phyloP scores from a whole-genome alignment of 2,888 invertebrate genomes.

The Polyommatus icarus region DNA sequence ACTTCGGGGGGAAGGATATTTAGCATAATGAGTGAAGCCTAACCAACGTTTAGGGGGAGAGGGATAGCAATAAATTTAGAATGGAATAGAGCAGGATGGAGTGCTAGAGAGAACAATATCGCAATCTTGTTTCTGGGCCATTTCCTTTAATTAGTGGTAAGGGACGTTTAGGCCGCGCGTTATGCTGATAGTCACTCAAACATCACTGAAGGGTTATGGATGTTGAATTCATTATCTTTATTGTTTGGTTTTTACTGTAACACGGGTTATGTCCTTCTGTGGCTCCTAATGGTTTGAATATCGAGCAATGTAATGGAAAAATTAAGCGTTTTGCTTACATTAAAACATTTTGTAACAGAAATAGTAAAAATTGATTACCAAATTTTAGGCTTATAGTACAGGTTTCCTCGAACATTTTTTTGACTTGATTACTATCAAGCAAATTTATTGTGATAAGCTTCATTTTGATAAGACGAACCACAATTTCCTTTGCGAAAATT shows the following conservation, averaged over 20 bases:
- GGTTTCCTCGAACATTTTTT: too few relatives aligned
- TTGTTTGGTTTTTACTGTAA: constrained; percentile 4
- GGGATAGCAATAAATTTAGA: constrained; percentile 46
- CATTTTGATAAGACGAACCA: too few relatives aligned
- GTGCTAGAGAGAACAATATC: constrained; percentile 75
- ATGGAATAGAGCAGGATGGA: constrained; percentile 48
- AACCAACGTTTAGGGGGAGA: constrained; percentile 68
- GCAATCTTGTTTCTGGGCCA: constrained; percentile 81
- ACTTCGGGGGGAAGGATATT: constrained; percentile 68
- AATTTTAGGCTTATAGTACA: too few relatives aligned
- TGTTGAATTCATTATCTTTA: constrained; percentile 33
- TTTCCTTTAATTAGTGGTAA: constrained; percentile 79
- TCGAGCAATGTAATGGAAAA: background rate
- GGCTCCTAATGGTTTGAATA: background rate
- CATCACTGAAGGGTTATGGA: constrained; percentile 47
- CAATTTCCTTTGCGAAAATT: too few relatives aligned
- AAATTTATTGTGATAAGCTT: too few relatives aligned
- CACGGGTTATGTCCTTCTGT: background rate
- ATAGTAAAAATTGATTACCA: too few relatives aligned
- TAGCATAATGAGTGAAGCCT: constrained; percentile 80
- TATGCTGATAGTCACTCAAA: constrained; percentile 65
- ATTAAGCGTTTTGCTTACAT: background rate
- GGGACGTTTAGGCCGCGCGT: constrained; percentile 66
- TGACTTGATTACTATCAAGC: too few relatives aligned
- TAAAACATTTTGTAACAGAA: too few relatives aligned